Evolutionary conservation across 1,140 invertebrate genomes (phyloP), one percentile per base, ranked within the genome.

Genomic region (Limonius californicus): DNA sequence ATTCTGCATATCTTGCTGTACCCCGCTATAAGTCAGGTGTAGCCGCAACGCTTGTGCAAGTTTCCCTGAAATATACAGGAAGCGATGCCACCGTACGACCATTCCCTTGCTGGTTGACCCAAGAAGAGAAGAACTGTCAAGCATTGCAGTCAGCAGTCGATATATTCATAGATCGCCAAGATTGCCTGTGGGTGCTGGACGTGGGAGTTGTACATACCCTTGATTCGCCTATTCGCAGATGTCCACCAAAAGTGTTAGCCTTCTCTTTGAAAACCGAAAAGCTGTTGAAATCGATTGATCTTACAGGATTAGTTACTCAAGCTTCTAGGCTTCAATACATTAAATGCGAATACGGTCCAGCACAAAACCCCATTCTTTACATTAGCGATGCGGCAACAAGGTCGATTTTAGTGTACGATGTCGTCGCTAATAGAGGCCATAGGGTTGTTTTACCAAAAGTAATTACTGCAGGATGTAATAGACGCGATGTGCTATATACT

Each of bases 111-210:
- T 86, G 84, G 84, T 69, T 78, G 6, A 76, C 83, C 19, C 84
- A 86, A 68, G 83, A 85, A 61, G 84, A 85, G 69, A 83, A 82
- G 15, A 84, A 83, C 68, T 84, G 84, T 61, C 73, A 83, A 30
- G 83, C 83, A 0, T 65, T 87, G 1, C 84, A 86, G 61, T 85
- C 79, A 8, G 85, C 78, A 8, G 81, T 86, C 1, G 85, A 87
- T 68, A 70, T 86, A 2, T 77, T 74, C 32, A 63, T 87, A 18
- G 85, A 87, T 71, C 67, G 71, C 14, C 72, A 83, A 70, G 83
- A 83, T 61, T 80, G 85, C n/a, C 71, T 89, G 1, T 89, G 88
- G 87, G 79, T 83, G 1, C 75, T 89, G 47, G 87, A 89, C 67
- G 80, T 80, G 39, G 87, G 87, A 32, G 78, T 87, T 30, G 81